phyloP scores from a whole-genome alignment of 2,888 invertebrate species.

The Catocala sponsa region DNA sequence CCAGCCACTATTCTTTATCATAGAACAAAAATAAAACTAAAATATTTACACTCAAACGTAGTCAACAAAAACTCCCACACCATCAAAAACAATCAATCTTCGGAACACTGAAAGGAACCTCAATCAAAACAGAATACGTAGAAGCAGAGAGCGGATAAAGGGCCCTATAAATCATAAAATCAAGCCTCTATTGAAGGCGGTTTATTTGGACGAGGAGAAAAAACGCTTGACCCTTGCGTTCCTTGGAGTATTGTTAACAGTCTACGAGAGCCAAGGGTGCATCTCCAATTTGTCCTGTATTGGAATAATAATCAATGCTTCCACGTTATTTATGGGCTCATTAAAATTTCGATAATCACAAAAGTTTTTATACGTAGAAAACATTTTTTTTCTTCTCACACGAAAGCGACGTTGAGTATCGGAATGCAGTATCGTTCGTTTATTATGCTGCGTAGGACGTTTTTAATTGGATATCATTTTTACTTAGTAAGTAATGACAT shows the following conservation, averaged over 20 bases:
- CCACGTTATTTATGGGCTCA: conserved; percentile 81
- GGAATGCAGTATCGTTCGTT: conserved; percentile 56
- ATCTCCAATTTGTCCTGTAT: conserved; percentile 83
- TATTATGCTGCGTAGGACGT: conserved; percentile 69
- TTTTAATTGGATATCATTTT: conserved; percentile 77
- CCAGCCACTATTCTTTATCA: conserved; percentile 54
- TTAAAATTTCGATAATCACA: conserved; percentile 83
- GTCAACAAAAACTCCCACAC: conserved; percentile 84
- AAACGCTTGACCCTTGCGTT: conserved; percentile 75
- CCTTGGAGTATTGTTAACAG: conserved; percentile 71
- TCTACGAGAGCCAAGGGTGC: conserved; percentile 70
- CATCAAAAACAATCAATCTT: conserved; percentile 86
- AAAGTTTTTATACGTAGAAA: conserved; percentile 54
- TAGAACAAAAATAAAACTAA: conserved; percentile 69
- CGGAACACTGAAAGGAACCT: conserved; percentile 80
- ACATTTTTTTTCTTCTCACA: conserved; percentile 38
- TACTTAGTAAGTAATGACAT: conserved; percentile 63
- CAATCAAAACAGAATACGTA: conserved; percentile 86
- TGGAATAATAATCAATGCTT: conserved; percentile 78
- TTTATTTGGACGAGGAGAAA: conserved; percentile 78
- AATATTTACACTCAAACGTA: conserved; percentile 80
- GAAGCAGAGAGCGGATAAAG: conserved; percentile 82
- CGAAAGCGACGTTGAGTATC: conserved; percentile 32
- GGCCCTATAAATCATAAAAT: conserved; percentile 87
- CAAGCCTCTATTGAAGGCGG: conserved; percentile 82